Evolutionary conservation across 2,888 invertebrate species (phyloP), one percentile per base, ranked within the genome.

Genomic region (Smittia sp.): DNA sequence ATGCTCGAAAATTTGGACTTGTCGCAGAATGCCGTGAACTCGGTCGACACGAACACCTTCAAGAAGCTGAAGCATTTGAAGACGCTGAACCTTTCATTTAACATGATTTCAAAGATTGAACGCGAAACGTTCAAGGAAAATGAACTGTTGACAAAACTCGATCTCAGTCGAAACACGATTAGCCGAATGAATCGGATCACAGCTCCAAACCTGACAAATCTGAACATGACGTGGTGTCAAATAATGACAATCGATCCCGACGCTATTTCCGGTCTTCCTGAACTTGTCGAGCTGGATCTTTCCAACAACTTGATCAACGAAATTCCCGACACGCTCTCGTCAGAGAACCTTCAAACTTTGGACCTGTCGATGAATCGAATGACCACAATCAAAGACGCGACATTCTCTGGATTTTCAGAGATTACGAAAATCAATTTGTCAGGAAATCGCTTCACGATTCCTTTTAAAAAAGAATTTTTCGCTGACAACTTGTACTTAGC

Each of bases 191-290:
- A 86, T 18, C 85, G 84, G 78, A 80, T 90, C 1, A 84, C 83
- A 75, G 87, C 87, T 54, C 83, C 83, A 58, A 88, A 89, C 0
- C 75, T 90, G 73, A 82, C 84, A 18, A 78, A 82, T 27, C 79
- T 90, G 22, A 88, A 89, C 78, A 80, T 89, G 78, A 90, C 89
- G 78, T 86, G 85, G 74, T 89, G 89, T 77, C 90, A 90, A 83
- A 89, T 90, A 65, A 83, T 84, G 74, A 76, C 78, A 1, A 84
- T 90, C 27, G 85, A 86, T 54, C 82, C 84, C 76, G 85, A 85
- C 75, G 86, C 86, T 1, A 81, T 90, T 25, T 84, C 85, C 77
- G 85, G 86, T 0, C 80, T 90, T 74, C 85, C 87, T 25, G 85
- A 85, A 58, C 80, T 92, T 13, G 80, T 84, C 41, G 84, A 83